Evolutionary conservation across 1,140 invertebrate genomes (phyloP).

Genomic region (Spodoptera frugiperda): DNA sequence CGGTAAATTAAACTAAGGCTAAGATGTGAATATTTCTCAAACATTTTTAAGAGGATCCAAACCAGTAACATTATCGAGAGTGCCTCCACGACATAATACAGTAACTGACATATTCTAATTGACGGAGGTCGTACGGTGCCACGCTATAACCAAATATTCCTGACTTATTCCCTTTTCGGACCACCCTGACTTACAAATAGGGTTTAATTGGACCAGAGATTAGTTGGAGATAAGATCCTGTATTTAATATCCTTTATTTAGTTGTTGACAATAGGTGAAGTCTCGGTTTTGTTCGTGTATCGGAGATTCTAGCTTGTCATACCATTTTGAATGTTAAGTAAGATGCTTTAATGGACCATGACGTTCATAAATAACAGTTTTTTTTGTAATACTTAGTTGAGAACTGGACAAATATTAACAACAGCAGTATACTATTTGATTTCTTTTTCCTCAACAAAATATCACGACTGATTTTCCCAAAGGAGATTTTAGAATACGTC

Average conservation of each 20-base stretch:
- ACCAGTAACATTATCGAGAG: constrained; percentile 51
- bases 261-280: constrained; percentile 56
- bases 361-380: too few species aligned
- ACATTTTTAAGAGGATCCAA: constrained; percentile 46
- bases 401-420: too few species aligned
- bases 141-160: constrained; percentile 24
- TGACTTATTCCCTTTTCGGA: constrained; percentile 55
- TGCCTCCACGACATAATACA: constrained; percentile 58
- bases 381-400: too few species aligned
- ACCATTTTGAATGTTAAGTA: too few species aligned
- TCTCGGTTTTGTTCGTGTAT: constrained; percentile 49
- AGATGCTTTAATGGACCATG: too few species aligned
- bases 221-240: constrained; percentile 66
- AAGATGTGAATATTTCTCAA: too few species aligned
- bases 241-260: constrained; percentile 53
- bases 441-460: too few species aligned
- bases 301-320: background rate
- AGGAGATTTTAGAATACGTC: too few species aligned
- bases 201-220: constrained; percentile 70
- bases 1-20: too few species aligned
- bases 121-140: constrained; percentile 63
- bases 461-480: too few species aligned
- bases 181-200: constrained; percentile 70
- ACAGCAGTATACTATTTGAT: too few species aligned
- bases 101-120: constrained; percentile 73